Base-by-base conservation (phyloP, 2,113 vertebrate genomes). In the Cottus gobio region DNA sequence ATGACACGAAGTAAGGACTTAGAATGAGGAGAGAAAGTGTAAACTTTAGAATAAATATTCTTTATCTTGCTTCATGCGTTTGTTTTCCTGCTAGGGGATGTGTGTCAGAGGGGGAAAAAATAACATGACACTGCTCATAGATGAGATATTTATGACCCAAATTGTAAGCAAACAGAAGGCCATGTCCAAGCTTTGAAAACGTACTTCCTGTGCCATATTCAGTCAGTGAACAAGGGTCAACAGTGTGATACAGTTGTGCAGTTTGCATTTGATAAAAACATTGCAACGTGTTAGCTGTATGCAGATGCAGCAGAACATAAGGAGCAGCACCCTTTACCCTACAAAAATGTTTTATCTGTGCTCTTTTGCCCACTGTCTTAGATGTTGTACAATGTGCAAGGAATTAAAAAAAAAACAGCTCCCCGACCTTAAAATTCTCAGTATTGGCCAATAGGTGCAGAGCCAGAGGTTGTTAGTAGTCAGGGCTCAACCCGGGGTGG, bases 81-180 rank as follows among this genome's bases (percentile, higher is more conserved):
- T 66, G 64, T 62, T 71, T 26, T 60, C 12, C 26, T 24, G 1
- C 52, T 22, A 39, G 65, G 65, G 69, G 54, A 80, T 81, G 66
- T 85, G 77, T 84, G 86, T 79, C 68, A 79, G 34, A 80, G 64
- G 74, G 61, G 46, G 63, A 46, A 75, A 72, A 75, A 82, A 84
- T 11, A 66, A 75, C 42, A 81, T 71, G 0, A 39, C 48, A 24
- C 80, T 79, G 42, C 36, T 58, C 72, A 56, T 42, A 56, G 42
- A 71, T 34, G 70, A 83, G 11, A 70, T 81, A 78, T 82, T 79
- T 82, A 58, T 71, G 48, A 57, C 22, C 39, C 22, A 39, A 56
- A 73, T 42, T 58, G 46, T 64, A 7, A 5, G 7, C 63, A 67
- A 75, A 79, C 58, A 58, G 58, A 77, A 69, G 57, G 28, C n/a